Conservation (phyloP, 2,797 vertebrate genomes). For the Premnoplex brunnescens region DNA sequence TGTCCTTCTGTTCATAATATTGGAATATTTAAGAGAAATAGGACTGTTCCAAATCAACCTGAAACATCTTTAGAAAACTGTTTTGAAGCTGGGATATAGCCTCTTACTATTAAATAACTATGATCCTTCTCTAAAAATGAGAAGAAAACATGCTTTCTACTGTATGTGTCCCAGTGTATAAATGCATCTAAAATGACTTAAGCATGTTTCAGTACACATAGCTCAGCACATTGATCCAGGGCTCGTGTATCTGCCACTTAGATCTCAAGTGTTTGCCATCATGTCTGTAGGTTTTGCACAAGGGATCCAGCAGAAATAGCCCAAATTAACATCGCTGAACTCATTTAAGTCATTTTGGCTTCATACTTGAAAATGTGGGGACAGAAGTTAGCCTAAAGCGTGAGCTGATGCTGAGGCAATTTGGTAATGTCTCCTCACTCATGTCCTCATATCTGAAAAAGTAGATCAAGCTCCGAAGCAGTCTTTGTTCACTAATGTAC, state of each 20-base stretch:
- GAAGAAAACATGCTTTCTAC: background rate
- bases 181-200: background rate
- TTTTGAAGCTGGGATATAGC: background rate
- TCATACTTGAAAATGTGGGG: background rate
- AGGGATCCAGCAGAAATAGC: background rate
- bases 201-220: background rate
- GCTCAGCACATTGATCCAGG: background rate
- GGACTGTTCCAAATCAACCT: background rate
- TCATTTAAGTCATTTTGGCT: background rate
- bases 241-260: background rate
- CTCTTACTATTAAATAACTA: background rate
- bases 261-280: background rate
- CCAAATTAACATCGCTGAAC: background rate
- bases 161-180: background rate
- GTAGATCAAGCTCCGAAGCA: background rate
- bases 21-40: background rate
- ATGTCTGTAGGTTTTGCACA: background rate
- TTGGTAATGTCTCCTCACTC: background rate
- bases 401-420: background rate
- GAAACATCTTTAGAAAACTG: background rate
- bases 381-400: background rate
- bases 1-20: background rate
- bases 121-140: background rate
- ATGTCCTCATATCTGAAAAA: background rate
- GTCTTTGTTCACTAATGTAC: background rate